Base-by-base conservation (phyloP, 2,113 vertebrate genomes). In the Ceuthmochares aereus region DNA sequence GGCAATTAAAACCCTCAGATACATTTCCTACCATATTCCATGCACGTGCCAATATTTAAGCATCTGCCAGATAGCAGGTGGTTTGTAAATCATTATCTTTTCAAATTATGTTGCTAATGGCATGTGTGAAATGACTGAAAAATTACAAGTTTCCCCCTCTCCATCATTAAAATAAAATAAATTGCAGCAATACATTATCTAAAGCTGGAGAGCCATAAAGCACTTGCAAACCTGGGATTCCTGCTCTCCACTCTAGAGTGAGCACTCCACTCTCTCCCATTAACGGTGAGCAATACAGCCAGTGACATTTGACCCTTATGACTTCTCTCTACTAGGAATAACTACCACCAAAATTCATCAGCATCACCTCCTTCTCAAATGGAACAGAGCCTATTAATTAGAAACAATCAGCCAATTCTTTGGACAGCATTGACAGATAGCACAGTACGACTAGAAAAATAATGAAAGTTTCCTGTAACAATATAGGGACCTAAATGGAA, bases 71-170 rank as follows among this genome's bases (percentile, higher is more conserved):
- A 93, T 63, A 95, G 87, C 70, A 97, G 80, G 79, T 94, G 74
- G 94, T 75, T 97, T 95, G 93, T 92, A 95, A 97, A 95, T 93
- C 93, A 87, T 97, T 96, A 89, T 95, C 80, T 93, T 96, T 97
- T 79, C 67, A 58, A 88, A 96, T 96, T 90, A 95, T 75, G 40
- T 75, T 73, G 87, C 94, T 97, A 92, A 95, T 95, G 83, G 49
- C 29, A 87, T 95, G 67, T 95, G 75, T 94, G 86, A 97, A 98
- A 95, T 78, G 87, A 89, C 87, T 92, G 81, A 90, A 70, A 95
- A 91, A 92, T 96, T 97, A 86, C 90, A 95, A 56, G 90, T 95
- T 95, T 96, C 72, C 88, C 77, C 77, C 89, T 96, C 84, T 76
- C 68, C 84, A 59, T 73, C 91, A 96, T 93, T 95, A 95, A 94